phyloP scores from a whole-genome alignment of 1,140 invertebrate species.

The Drosophila pseudoananassae region DNA sequence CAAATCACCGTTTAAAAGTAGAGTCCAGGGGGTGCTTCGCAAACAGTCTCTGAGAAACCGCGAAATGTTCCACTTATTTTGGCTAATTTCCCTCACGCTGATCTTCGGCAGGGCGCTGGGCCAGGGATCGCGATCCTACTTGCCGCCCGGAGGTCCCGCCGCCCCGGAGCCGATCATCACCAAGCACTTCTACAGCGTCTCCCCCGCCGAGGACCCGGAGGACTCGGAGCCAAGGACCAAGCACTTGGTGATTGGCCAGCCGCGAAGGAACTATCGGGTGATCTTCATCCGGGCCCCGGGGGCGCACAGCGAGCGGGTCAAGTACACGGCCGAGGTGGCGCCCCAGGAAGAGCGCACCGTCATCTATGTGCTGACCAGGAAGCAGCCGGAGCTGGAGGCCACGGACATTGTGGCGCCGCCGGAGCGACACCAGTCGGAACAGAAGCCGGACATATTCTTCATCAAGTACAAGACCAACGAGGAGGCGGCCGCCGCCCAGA shows the following conservation, averaged over 20 bases:
- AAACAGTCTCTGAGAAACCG: slow-evolving; percentile 30
- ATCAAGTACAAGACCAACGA: slow-evolving; percentile 89
- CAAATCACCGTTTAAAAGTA: slow-evolving; percentile 19
- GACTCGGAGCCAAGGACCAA: slow-evolving; percentile 46
- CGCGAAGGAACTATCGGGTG: slow-evolving; percentile 92
- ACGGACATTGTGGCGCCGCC: slow-evolving; percentile 79
- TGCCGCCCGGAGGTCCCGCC: slow-evolving; percentile 42
- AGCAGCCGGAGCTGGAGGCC: slow-evolving; percentile 62
- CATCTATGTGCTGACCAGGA: slow-evolving; percentile 93
- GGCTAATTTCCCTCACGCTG: slow-evolving; percentile 2
- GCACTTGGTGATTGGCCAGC: slow-evolving; percentile 81
- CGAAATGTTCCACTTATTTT: slow-evolving; percentile 38
- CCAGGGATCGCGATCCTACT: slow-evolving; percentile 51
- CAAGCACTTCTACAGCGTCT: slow-evolving; percentile 75
- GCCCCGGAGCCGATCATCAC: slow-evolving; percentile 56
- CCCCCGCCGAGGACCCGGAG: slow-evolving; percentile 75
- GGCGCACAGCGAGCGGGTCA: slow-evolving; percentile 86
- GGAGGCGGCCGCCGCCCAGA: slow-evolving; percentile 78
- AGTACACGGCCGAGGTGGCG: slow-evolving; percentile 87
- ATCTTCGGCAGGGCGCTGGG: background rate
- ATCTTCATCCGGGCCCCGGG: slow-evolving; percentile 93
- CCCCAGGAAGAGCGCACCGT: slow-evolving; percentile 92
- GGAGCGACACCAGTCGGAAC: slow-evolving; percentile 85
- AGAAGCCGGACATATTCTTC: slow-evolving; percentile 90
- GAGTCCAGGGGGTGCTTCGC: background rate